Percentiles rank a stretch among this genome's conserved stretches.
Evolutionary conservation across 2,888 invertebrate genomes (phyloP).

Genomic region (Pseudococcus viburni): DNA sequence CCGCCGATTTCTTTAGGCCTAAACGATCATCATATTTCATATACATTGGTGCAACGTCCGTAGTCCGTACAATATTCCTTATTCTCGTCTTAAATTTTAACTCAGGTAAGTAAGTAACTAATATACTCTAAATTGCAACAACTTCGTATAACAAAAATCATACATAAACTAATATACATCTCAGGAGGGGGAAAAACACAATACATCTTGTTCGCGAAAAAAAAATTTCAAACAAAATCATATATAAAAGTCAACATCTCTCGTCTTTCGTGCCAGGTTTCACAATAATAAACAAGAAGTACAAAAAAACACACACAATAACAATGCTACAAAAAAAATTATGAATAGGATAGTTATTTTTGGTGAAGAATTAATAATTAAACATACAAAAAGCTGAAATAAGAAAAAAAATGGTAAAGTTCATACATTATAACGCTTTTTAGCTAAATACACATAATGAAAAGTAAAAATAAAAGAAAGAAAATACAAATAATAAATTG

Average conservation of each 20-base stretch:
- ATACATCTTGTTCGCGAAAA: slow-evolving; percentile 20
- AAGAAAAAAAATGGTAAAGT: slow-evolving; percentile 53
- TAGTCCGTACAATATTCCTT: not conserved
- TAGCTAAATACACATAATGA: slow-evolving; percentile 46
- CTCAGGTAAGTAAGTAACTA: slow-evolving; percentile 40
- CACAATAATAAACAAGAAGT: slow-evolving; percentile 31
- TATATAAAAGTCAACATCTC: slow-evolving; percentile 8
- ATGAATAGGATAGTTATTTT: slow-evolving; percentile 56
- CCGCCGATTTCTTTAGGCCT: not conserved
- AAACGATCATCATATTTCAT: not conserved
- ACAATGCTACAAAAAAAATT: slow-evolving; percentile 51
- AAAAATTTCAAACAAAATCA: not conserved
- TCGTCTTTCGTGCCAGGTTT: slow-evolving; percentile 18
- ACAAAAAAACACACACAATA: slow-evolving; percentile 54
- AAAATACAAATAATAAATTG: slow-evolving; percentile 36
- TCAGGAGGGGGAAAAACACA: not conserved
- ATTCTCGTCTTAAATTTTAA: slow-evolving; percentile 15
- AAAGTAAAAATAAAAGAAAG: slow-evolving; percentile 4
- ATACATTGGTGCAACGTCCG: not conserved
- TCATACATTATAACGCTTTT: slow-evolving; percentile 46
- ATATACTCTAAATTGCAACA: slow-evolving; percentile 33
- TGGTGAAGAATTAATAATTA: slow-evolving; percentile 58
- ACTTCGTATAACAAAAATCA: slow-evolving; percentile 23
- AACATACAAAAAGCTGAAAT: slow-evolving; percentile 54
- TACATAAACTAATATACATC: not conserved